A percentile compares a stretch with the other conserved stretches of the same genome.
Evolutionary conservation across 2,888 invertebrate species (phyloP).

Genomic region (Drosophila histrio): DNA sequence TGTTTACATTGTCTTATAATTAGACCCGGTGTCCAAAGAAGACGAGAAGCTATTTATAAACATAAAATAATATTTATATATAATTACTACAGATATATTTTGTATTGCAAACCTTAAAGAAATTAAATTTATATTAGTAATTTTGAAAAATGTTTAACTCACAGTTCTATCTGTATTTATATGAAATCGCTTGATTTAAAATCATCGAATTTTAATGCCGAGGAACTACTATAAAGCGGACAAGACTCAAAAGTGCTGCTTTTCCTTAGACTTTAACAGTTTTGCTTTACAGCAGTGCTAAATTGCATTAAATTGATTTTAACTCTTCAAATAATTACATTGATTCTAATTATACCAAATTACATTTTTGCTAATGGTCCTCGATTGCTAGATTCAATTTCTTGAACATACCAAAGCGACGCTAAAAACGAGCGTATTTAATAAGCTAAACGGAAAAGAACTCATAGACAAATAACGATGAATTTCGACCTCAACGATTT

Average conservation of each 20-base stretch:
- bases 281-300: neutral
- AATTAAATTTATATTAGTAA: no score
- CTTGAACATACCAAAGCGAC: neutral
- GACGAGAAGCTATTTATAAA: no score
- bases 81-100: no score
- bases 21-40: no score
- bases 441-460: neutral
- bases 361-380: neutral
- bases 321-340: neutral
- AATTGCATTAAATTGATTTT: neutral
- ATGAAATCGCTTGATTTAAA: no score
- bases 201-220: no score
- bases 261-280: neutral
- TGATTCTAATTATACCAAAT: neutral
- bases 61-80: no score
- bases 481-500: neutral
- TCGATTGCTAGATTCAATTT: neutral
- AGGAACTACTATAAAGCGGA: neutral
- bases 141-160: no score
- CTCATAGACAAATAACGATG: neutral
- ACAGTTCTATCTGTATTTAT: no score
- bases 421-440: neutral
- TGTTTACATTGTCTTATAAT: no score
- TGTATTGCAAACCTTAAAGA: no score
- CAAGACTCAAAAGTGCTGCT: neutral